These are phyloP conservation scores for Gnatocerus cornutus DNA, from an alignment of 2,888 invertebrate genomes.

Conservation along the genomic window DNA sequence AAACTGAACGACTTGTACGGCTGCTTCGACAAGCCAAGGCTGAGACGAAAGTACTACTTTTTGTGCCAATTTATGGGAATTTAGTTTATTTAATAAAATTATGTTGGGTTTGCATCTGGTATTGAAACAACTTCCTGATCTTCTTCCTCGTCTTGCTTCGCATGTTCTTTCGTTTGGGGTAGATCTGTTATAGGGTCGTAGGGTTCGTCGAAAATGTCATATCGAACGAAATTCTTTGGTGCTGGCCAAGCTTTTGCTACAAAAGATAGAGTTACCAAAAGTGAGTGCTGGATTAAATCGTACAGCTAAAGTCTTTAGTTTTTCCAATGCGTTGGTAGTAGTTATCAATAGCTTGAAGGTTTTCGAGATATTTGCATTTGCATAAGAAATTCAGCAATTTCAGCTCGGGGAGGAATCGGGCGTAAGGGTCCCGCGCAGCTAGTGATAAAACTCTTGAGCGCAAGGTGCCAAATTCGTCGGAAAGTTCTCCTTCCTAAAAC, in stretches of 20 bases:
- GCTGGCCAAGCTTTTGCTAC: constrained; percentile 59
- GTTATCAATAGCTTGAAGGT: constrained; percentile 9
- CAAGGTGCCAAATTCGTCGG: too few relatives aligned
- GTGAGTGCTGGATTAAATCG: background rate
- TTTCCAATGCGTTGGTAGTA: constrained; percentile 28
- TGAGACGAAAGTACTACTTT: constrained; percentile 73
- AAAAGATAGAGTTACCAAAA: background rate
- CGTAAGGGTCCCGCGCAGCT: constrained; percentile 23
- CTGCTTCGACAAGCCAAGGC: constrained; percentile 73
- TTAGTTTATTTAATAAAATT: constrained; percentile 56
- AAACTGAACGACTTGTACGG: constrained; percentile 81
- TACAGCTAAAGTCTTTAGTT: constrained; percentile 16
- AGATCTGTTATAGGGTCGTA: constrained; percentile 57
- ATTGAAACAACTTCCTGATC: background rate
- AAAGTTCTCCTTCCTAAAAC: background rate
- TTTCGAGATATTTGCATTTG: constrained; percentile 19
- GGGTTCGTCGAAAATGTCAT: constrained; percentile 58
- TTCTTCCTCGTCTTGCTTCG: background rate
- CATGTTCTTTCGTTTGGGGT: constrained; percentile 39
- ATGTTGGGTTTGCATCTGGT: background rate
- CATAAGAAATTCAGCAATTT: constrained; percentile 30
- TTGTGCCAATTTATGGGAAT: constrained; percentile 74
- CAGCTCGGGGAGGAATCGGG: constrained; percentile 25
- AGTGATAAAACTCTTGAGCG: background rate
- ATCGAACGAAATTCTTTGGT: constrained; percentile 59